phyloP scores from a whole-genome alignment of 2,888 invertebrate species.

The Xestia sexstrigata region DNA sequence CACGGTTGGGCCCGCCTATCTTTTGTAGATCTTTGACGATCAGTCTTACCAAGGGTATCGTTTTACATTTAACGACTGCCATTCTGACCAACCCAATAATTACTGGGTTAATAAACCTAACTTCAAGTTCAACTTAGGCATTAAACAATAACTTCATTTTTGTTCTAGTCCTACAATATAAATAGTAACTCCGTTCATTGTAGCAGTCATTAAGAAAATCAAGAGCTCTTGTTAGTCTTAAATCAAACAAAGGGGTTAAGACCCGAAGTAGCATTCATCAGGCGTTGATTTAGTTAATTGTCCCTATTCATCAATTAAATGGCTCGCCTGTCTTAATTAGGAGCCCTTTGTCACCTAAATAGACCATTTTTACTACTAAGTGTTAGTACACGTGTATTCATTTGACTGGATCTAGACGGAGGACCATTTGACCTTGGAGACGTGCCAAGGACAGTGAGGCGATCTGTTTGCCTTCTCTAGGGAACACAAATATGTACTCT shows the following conservation, averaged over 20 bases:
- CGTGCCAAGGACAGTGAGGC: conserved; percentile 17
- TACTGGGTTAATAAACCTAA: neutral
- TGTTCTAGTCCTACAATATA: neutral
- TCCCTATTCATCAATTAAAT: conserved; percentile 27
- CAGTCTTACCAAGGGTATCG: too few species aligned
- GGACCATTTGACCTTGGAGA: conserved; percentile 18
- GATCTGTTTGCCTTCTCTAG: conserved; percentile 14
- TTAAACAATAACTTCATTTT: neutral
- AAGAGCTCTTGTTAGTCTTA: conserved; percentile 23
- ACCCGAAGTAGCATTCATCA: conserved; percentile 19
- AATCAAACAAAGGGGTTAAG: conserved; percentile 29
- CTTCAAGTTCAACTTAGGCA: neutral
- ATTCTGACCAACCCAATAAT: neutral
- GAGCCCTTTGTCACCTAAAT: conserved; percentile 46
- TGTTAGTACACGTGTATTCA: conserved; percentile 46
- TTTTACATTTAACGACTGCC: neutral
- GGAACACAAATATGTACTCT: conserved; percentile 10
- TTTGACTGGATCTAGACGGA: conserved; percentile 24
- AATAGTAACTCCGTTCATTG: neutral
- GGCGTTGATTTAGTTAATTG: conserved; percentile 37
- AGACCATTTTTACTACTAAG: conserved; percentile 39
- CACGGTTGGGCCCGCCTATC: too few species aligned
- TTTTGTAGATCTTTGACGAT: too few species aligned
- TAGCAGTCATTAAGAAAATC: conserved; percentile 18
- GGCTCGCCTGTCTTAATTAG: conserved; percentile 37